phyloP scores from a whole-genome alignment of 2,113 vertebrate genomes.

The Thermophis baileyi region DNA sequence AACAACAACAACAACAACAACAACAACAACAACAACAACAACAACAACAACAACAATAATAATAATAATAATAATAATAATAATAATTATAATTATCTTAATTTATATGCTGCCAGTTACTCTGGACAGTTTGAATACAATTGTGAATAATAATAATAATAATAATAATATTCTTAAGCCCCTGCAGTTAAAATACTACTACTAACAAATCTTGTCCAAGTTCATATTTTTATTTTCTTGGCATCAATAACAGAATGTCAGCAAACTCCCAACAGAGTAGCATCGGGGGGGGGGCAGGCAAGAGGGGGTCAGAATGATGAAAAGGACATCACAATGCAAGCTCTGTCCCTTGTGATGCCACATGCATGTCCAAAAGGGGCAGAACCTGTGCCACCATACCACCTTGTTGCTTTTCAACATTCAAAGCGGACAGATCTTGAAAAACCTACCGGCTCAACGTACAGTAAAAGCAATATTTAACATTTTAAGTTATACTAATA shows the following conservation, averaged over 20 bases:
- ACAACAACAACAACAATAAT: too few species aligned
- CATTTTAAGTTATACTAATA: conserved; percentile 2
- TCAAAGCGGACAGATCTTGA: not conserved
- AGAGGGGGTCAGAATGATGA: not conserved
- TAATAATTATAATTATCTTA: too few species aligned
- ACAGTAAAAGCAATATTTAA: not conserved
- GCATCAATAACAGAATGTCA: conserved; percentile 1
- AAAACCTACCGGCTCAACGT: not conserved
- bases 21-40: too few species aligned
- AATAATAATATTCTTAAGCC: not conserved
- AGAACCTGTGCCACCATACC: not conserved
- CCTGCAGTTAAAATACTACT: not conserved
- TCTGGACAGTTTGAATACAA: too few species aligned
- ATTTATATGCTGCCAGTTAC: too few species aligned
- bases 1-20: too few species aligned
- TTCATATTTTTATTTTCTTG: not conserved
- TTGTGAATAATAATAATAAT: too few species aligned
- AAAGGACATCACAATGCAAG: not conserved
- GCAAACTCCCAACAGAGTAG: not conserved
- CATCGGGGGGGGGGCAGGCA: not conserved
- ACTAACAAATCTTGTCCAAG: not conserved
- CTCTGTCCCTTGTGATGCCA: not conserved
- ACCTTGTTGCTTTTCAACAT: not conserved
- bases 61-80: too few species aligned
- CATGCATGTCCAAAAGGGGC: not conserved